Conservation (phyloP, 2,888 invertebrate species). For the Xanthorhoe spadicearia region DNA sequence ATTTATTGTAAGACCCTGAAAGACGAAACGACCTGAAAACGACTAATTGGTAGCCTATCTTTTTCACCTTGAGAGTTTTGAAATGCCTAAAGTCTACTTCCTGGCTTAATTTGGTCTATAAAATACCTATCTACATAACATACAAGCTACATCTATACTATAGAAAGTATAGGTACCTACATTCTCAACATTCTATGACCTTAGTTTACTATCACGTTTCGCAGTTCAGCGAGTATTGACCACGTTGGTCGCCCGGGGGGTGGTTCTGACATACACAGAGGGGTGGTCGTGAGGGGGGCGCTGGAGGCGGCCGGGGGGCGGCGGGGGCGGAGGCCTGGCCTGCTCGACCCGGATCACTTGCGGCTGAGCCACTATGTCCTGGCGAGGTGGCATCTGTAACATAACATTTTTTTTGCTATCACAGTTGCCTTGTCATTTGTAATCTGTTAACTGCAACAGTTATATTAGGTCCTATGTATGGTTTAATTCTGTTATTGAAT, state of each 20-base stretch:
- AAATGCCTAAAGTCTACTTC: too few species aligned
- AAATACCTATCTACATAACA: neutral
- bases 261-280: conserved; percentile 60
- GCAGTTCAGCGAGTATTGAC: conserved; percentile 49
- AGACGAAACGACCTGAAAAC: too few species aligned
- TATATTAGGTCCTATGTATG: too few species aligned
- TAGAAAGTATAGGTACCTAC: neutral
- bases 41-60: too few species aligned
- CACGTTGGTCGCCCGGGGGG: conserved; percentile 49
- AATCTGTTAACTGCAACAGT: neutral
- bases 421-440: neutral
- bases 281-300: conserved; percentile 79
- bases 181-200: conserved; percentile 3
- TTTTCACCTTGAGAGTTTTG: neutral
- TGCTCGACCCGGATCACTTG: conserved; percentile 61
- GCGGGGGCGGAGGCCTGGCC: conserved; percentile 61
- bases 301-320: conserved; percentile 73
- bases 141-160: neutral
- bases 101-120: neutral
- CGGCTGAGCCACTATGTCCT: conserved; percentile 65
- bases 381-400: conserved; percentile 71
- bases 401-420: neutral
- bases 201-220: conserved; percentile 21
- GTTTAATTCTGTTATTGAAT: too few species aligned
- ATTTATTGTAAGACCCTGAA: too few species aligned